Evolutionary conservation across 2,888 invertebrate genomes (phyloP).

Genomic region (Xylocampa areola): DNA sequence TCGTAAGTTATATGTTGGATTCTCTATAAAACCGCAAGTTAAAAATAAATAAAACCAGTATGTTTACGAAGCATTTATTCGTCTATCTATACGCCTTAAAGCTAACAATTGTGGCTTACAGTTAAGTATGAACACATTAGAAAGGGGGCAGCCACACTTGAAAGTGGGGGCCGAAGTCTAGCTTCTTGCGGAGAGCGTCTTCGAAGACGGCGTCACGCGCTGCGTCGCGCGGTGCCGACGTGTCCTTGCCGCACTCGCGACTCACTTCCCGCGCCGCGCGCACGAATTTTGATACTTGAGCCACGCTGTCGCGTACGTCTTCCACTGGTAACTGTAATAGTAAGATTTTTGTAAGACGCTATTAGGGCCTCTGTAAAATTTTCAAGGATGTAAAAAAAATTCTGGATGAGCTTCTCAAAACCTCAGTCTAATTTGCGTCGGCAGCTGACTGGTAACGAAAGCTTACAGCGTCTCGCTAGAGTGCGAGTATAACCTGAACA

Average conservation of each 20-base stretch:
- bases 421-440: too few relatives aligned
- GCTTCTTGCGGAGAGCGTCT: slow-evolving; percentile 87
- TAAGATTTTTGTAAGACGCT: background rate
- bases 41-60: background rate
- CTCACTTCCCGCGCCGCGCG: slow-evolving; percentile 83
- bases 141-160: slow-evolving; percentile 90
- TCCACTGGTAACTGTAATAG: slow-evolving; percentile 75
- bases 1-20: too few relatives aligned
- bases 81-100: slow-evolving; percentile 51
- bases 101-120: slow-evolving; percentile 23
- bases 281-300: slow-evolving; percentile 81
- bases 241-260: slow-evolving; percentile 75
- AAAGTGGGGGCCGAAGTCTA: slow-evolving; percentile 86
- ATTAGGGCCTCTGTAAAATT: too few relatives aligned
- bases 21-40: too few relatives aligned
- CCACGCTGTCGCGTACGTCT: slow-evolving; percentile 84
- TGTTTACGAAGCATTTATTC: slow-evolving; percentile 59
- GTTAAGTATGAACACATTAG: slow-evolving; percentile 80
- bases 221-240: slow-evolving; percentile 78
- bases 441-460: too few relatives aligned
- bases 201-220: slow-evolving; percentile 84
- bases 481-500: too few relatives aligned
- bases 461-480: too few relatives aligned
- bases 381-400: too few relatives aligned
- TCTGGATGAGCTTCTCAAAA: too few relatives aligned